Evolutionary conservation across 1,140 invertebrate species (phyloP).

Genomic region (Hylaeus anthracinus): DNA sequence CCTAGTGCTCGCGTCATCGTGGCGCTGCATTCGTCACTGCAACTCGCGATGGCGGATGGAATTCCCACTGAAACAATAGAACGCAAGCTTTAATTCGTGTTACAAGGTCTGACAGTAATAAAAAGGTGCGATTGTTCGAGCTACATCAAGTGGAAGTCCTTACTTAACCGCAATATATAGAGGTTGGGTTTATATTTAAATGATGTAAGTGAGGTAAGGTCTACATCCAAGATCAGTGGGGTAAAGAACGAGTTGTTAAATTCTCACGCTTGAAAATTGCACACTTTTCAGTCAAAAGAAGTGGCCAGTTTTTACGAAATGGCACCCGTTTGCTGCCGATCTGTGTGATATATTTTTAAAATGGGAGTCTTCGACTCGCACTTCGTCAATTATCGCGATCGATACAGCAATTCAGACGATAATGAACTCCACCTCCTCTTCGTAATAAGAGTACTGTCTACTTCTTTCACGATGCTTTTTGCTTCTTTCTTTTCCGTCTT

Average conservation of each 20-base stretch:
- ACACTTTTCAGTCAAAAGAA: too few species aligned
- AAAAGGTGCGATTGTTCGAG: too few species aligned
- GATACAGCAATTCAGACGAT: conserved; percentile 17
- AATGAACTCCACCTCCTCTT: conserved; percentile 17
- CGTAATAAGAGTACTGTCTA: conserved; percentile 12
- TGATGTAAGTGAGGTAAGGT: too few species aligned
- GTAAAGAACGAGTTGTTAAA: too few species aligned
- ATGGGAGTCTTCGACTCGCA: not conserved
- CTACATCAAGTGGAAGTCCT: too few species aligned
- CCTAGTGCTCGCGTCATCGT: conserved; percentile 66
- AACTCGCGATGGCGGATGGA: not conserved
- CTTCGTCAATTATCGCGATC: conserved; percentile 29
- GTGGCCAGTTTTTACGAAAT: too few species aligned
- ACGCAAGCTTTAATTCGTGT: not conserved
- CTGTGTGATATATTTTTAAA: not conserved
- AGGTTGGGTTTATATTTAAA: too few species aligned
- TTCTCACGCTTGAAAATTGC: too few species aligned
- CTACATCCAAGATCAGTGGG: too few species aligned
- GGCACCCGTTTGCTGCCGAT: too few species aligned
- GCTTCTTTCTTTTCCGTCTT: conserved; percentile 11
- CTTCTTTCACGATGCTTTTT: conserved; percentile 5
- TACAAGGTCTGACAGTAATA: too few species aligned
- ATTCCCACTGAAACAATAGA: conserved; percentile 60
- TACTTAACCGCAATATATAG: too few species aligned
- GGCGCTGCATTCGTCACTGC: conserved; percentile 67